Percentiles rank a stretch among this genome's conserved stretches.
Conservation (phyloP, 2,797 vertebrate genomes). For the Gymnocypris eckloni region DNA sequence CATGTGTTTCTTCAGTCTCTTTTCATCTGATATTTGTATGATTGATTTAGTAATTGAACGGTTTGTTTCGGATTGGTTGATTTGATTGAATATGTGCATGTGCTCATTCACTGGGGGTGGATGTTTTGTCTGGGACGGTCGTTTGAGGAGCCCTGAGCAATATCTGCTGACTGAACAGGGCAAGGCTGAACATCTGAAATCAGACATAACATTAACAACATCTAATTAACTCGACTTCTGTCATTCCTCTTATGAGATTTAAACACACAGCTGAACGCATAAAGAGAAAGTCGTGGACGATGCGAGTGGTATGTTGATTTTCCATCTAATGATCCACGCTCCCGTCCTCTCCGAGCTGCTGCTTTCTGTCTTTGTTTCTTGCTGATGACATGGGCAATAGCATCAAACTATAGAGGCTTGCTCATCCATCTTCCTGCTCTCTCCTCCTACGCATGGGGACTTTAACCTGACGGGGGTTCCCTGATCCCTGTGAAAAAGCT, state of each 20-base stretch:
- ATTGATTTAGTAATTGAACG: background rate
- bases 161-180: conserved; percentile 19
- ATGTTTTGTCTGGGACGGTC: conserved; percentile 32
- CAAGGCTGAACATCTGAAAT: conserved; percentile 1
- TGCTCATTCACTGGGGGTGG: conserved; percentile 1
- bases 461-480: conserved; percentile 56
- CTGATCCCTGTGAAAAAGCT: conserved; percentile 45
- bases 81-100: conserved; percentile 1
- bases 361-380: conserved; percentile 65
- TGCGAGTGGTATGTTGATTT: conserved; percentile 46
- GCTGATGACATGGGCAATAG: conserved; percentile 66
- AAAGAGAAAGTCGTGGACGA: background rate
- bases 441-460: conserved; percentile 70
- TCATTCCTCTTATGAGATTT: background rate
- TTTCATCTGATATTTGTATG: background rate
- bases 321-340: conserved; percentile 58
- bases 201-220: conserved; percentile 21
- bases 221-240: background rate
- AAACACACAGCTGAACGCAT: conserved; percentile 11
- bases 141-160: conserved; percentile 13
- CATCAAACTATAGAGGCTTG: conserved; percentile 62
- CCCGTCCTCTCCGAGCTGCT: conserved; percentile 55
- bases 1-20: background rate
- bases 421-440: conserved; percentile 75
- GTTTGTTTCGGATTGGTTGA: background rate